Base-by-base conservation (phyloP, 1,140 invertebrate genomes). In the Bombus sibiricus region DNA sequence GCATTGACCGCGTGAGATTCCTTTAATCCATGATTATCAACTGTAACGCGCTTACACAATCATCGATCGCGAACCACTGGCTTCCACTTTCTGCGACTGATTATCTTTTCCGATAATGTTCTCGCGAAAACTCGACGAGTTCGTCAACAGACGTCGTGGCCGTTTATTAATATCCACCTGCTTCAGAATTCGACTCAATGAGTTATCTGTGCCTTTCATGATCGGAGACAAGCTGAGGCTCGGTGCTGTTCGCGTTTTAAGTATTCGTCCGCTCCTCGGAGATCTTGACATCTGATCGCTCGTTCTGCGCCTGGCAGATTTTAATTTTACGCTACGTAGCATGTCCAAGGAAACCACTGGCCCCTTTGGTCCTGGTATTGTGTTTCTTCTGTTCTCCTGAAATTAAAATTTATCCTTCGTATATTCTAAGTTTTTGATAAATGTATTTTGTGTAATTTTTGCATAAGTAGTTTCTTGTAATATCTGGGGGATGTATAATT, bases 271-370 rank as follows among this genome's bases (percentile, higher is more conserved):
- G 73, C 89, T 90, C 34, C 89, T 89, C 2, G 94, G 93, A 15
- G 93, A 93, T 86, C 87, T 89, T 28, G 84, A n/a, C 12, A 69
- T 77, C 18, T 89, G 85, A 32, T 91, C 86, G 59, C 32, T 86
- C 15, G 72, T 15, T 88, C 87, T 90, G n/a, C 92, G 89, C 76
- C 88, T 89, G 25, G 89, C 89, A 18, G 93, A 93, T 76, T 92
- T 93, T 12, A 95, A 75, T 81, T 94, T 94, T 0, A 94, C 94
- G 79, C 90, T 94, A 5, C 91, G 91, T 53, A 95, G 75, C 93
- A 95, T 94, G 28, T 94, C 94, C 53, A 92, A 43, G 0, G 94
- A 94, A 57, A 94, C 87, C 8, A 89, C 84, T 0, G 93, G 92
- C 13, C 90, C 92, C 73, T 66, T 86, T 39, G 89, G 88, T 41